Percentiles rank a stretch among this genome's conserved stretches.
Evolutionary conservation across 1,140 invertebrate species (phyloP).

Genomic region (Polypedilum pembai): DNA sequence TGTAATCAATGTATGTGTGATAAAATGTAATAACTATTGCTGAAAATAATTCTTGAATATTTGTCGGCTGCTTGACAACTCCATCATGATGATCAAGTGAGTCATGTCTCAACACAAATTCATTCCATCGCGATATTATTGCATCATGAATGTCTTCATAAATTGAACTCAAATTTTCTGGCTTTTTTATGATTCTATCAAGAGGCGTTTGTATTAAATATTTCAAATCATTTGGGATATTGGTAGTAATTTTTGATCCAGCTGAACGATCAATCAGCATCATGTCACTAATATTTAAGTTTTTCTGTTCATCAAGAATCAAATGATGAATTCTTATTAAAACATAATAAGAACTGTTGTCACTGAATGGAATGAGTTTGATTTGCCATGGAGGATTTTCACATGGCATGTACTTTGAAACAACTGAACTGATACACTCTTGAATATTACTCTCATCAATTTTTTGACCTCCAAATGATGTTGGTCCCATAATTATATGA

Average conservation of each 20-base stretch:
- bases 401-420: slow-evolving; percentile 63
- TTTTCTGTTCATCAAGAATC: slow-evolving; percentile 57
- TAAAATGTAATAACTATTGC: neutral
- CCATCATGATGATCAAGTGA: slow-evolving; percentile 56
- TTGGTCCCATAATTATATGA: slow-evolving; percentile 56
- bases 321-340: slow-evolving; percentile 68
- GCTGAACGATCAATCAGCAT: slow-evolving; percentile 54
- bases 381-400: slow-evolving; percentile 71
- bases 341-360: slow-evolving; percentile 51
- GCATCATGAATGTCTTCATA: slow-evolving; percentile 58
- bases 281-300: slow-evolving; percentile 63
- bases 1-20: neutral
- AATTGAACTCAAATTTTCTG: slow-evolving; percentile 56
- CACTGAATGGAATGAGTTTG: slow-evolving; percentile 54
- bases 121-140: slow-evolving; percentile 68
- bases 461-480: slow-evolving; percentile 55
- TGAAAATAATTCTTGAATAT: neutral
- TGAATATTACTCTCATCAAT: slow-evolving; percentile 66
- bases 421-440: slow-evolving; percentile 68
- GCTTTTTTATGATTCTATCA: slow-evolving; percentile 51
- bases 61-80: neutral
- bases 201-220: slow-evolving; percentile 46
- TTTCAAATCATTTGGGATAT: slow-evolving; percentile 32
- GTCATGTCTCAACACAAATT: slow-evolving; percentile 68
- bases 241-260: slow-evolving; percentile 35